Conservation (phyloP, 2,888 invertebrate species). For the Lycia hirtaria region DNA sequence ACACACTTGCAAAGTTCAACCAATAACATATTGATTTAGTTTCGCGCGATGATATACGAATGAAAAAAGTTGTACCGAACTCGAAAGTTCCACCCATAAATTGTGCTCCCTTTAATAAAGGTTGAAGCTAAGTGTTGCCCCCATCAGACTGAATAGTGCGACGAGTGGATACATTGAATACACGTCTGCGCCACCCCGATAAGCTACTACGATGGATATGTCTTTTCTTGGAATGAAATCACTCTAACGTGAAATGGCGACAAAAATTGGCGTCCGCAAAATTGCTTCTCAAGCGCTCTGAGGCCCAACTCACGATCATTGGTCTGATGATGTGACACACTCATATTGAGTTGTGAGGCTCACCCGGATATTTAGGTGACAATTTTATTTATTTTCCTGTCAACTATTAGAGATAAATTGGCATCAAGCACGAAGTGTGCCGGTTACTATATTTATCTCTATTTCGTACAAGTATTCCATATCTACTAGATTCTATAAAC, state of each 20-base stretch:
- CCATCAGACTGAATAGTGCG: conserved; percentile 40
- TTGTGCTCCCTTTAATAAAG: conserved; percentile 11
- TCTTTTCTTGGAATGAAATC: conserved; percentile 66
- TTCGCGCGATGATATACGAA: neutral
- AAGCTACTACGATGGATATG: conserved; percentile 63
- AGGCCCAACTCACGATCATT: conserved; percentile 54
- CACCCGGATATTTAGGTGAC: conserved; percentile 30
- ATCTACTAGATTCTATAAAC: neutral
- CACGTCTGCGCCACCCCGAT: conserved; percentile 59
- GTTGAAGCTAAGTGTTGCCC: conserved; percentile 40
- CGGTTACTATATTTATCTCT: neutral
- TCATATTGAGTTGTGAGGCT: conserved; percentile 49
- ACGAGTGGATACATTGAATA: conserved; percentile 58
- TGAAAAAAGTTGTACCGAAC: conserved; percentile 2
- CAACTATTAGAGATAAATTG: conserved; percentile 16
- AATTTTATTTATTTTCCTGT: conserved; percentile 33
- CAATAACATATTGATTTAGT: no score
- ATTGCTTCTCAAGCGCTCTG: conserved; percentile 61
- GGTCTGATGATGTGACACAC: conserved; percentile 51
- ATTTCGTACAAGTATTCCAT: no score
- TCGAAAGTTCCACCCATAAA: neutral
- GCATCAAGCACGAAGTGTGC: neutral
- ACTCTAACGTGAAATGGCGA: conserved; percentile 69
- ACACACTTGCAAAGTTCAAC: no score
- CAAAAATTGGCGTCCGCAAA: conserved; percentile 69